A percentile compares a stretch with the other conserved stretches of the same genome.
Evolutionary conservation across 2,797 vertebrate species (phyloP).

Genomic region (Prunella strophiata): DNA sequence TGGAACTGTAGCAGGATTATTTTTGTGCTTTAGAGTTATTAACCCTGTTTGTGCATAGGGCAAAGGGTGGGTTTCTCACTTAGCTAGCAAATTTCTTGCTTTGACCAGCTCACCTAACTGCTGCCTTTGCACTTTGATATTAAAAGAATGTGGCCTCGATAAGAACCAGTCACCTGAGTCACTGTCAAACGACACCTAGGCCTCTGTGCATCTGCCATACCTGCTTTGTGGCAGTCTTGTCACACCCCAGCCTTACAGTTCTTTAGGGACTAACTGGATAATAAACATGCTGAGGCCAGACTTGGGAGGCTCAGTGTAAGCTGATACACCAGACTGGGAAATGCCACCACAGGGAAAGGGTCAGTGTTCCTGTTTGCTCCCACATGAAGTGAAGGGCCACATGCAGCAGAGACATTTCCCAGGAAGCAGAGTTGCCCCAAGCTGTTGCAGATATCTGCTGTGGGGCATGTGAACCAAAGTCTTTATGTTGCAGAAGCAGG

Average conservation of each 20-base stretch:
- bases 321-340: background rate
- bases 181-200: background rate
- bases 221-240: background rate
- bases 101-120: background rate
- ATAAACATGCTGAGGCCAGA: background rate
- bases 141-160: background rate
- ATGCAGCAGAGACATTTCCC: background rate
- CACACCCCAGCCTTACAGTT: background rate
- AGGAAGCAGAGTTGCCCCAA: background rate
- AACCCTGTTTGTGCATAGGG: background rate
- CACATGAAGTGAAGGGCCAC: rapidly evolving
- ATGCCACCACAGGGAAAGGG: rapidly evolving
- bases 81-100: background rate
- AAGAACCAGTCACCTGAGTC: background rate
- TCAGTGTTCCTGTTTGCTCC: background rate
- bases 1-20: background rate
- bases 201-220: background rate
- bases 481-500: background rate
- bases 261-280: background rate
- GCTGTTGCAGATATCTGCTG: background rate
- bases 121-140: background rate
- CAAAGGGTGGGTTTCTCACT: background rate
- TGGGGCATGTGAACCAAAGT: background rate
- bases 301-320: background rate
- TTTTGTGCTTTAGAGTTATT: background rate